A percentile compares a stretch with the other conserved stretches of the same genome.
Evolutionary conservation across 2,888 invertebrate genomes (phyloP).

Genomic region (Eupithecia centaureata): DNA sequence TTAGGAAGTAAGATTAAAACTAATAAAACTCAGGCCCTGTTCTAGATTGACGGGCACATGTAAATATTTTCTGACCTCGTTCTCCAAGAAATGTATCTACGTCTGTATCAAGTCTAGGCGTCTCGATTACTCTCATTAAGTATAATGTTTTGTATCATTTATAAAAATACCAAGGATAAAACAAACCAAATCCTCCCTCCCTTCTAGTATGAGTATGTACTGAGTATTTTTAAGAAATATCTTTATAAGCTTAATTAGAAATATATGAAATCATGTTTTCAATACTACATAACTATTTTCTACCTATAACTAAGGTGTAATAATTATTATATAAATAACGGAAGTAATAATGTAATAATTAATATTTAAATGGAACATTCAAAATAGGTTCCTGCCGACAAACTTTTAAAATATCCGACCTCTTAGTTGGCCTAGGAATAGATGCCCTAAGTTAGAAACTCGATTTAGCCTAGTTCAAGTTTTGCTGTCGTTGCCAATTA

Average conservation of each 20-base stretch:
- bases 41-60: neutral
- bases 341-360: too few species aligned
- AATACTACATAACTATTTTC: too few species aligned
- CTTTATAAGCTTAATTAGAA: too few species aligned
- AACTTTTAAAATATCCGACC: conserved; percentile 3
- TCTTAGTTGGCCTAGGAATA: conserved; percentile 1
- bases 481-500: neutral
- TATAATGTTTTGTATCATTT: neutral
- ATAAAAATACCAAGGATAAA: neutral
- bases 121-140: neutral
- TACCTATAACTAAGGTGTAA: too few species aligned
- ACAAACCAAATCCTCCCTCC: neutral
- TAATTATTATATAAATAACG: too few species aligned
- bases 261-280: too few species aligned
- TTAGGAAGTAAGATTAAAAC: too few species aligned
- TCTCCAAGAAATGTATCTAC: neutral
- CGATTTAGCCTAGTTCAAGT: conserved; percentile 7
- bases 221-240: too few species aligned
- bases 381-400: neutral
- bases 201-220: too few species aligned
- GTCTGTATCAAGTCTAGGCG: neutral
- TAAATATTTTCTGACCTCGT: neutral
- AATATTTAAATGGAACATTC: too few species aligned
- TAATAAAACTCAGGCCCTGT: neutral
- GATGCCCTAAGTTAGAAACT: conserved; percentile 9